phyloP scores from a whole-genome alignment of 2,113 vertebrate species.

The Tragelaphus strepsiceros region DNA sequence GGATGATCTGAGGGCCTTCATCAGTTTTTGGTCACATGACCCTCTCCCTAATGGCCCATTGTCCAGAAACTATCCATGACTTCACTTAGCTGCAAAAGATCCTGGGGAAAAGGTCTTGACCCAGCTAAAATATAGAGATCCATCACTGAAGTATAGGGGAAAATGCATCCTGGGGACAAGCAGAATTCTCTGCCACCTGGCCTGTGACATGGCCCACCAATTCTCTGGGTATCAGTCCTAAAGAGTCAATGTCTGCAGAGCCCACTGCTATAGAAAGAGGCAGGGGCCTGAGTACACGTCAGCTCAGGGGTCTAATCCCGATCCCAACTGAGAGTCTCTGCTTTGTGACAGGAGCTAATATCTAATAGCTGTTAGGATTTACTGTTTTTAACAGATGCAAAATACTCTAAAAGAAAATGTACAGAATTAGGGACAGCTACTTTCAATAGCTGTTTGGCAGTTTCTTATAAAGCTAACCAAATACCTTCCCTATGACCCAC shows the following conservation, averaged over 20 bases:
- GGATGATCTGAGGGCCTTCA: fast-evolving
- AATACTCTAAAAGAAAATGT: not conserved
- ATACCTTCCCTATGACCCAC: not conserved
- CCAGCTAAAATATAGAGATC: not conserved
- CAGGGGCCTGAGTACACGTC: not conserved
- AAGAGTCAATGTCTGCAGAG: not conserved
- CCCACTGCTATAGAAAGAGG: not conserved
- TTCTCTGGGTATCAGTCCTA: not conserved
- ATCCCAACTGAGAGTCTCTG: not conserved
- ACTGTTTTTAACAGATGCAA: not conserved
- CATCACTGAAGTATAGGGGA: not conserved
- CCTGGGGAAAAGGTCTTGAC: not conserved
- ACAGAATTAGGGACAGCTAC: not conserved
- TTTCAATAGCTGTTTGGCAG: not conserved
- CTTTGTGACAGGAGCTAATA: not conserved
- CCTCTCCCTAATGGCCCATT: not conserved
- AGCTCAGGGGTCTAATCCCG: not conserved
- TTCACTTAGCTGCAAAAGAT: not conserved
- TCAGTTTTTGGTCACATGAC: not conserved
- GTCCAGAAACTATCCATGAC: not conserved
- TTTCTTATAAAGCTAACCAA: not conserved
- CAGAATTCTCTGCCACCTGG: not conserved
- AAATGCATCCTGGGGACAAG: not conserved
- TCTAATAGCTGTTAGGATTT: not conserved
- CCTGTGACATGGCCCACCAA: not conserved